These are phyloP conservation scores for Synanthedon vespiformis DNA, from an alignment of 2,888 invertebrate genomes.

Conservation along the genomic window DNA sequence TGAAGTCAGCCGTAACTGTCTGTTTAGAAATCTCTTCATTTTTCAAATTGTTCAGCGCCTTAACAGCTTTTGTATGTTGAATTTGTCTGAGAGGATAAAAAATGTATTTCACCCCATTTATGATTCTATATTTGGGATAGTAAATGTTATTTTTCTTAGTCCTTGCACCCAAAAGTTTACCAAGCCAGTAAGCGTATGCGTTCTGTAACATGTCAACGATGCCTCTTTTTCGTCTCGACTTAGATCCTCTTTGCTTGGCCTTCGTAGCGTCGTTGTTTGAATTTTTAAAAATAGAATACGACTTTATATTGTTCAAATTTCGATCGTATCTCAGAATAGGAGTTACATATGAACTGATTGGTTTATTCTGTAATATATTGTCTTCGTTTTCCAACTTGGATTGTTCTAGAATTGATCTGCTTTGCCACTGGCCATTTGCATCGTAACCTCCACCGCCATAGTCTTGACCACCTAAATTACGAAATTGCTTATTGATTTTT, in stretches of 20 bases:
- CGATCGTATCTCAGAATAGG: conserved; percentile 24
- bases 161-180: conserved; percentile 30
- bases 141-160: conserved; percentile 24
- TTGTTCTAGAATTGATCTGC: conserved; percentile 36
- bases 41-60: conserved; percentile 9
- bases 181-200: conserved; percentile 48
- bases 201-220: conserved; percentile 43
- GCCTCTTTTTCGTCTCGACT: conserved; percentile 37
- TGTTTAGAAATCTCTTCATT: conserved; percentile 8
- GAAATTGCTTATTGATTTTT: conserved; percentile 5
- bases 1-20: conserved; percentile 41
- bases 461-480: conserved; percentile 45
- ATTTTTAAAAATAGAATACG: conserved; percentile 9
- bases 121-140: conserved; percentile 36
- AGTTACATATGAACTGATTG: conserved; percentile 29
- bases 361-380: conserved; percentile 15
- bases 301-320: conserved; percentile 11
- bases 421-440: conserved; percentile 62
- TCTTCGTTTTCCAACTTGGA: conserved; percentile 13
- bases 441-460: conserved; percentile 48
- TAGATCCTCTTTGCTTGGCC: conserved; percentile 12
- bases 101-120: conserved; percentile 50
- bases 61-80: conserved; percentile 30
- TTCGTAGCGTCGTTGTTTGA: conserved; percentile 18
- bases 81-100: conserved; percentile 34